phyloP scores from a whole-genome alignment of 2,113 vertebrate genomes.

The Pan paniscus region DNA sequence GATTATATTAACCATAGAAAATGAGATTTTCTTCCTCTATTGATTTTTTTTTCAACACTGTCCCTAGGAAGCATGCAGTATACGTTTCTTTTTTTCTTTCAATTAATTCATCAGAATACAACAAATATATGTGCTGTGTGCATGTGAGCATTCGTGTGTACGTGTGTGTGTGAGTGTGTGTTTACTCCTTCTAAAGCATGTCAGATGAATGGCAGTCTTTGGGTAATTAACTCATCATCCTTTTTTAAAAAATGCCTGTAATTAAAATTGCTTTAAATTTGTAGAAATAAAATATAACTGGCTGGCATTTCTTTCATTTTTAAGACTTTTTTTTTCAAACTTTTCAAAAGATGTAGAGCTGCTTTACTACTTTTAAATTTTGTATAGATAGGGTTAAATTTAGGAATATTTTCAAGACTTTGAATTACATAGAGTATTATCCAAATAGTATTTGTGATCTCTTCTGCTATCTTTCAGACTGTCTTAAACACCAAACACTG shows the following conservation, averaged over 20 bases:
- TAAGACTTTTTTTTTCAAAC: neutral
- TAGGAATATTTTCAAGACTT: neutral
- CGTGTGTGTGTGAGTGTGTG: neutral
- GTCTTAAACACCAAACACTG: neutral
- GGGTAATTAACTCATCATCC: neutral
- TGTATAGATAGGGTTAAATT: neutral
- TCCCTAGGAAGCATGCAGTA: neutral
- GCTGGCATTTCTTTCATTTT: neutral
- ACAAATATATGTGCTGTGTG: neutral
- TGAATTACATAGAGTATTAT: neutral
- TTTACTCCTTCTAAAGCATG: neutral
- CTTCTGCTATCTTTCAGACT: neutral
- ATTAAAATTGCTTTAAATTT: neutral
- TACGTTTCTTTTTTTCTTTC: neutral
- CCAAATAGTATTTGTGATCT: neutral
- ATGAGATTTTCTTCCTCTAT: neutral
- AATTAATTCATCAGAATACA: neutral
- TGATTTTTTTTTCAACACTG: neutral
- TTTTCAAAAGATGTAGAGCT: neutral
- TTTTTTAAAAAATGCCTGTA: neutral
- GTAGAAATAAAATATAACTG: neutral
- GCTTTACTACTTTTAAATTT: neutral
- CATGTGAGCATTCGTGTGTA: fast-evolving
- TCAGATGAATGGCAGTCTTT: neutral
- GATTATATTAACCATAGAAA: neutral